Base-by-base conservation (phyloP, 2,113 vertebrate genomes). In the Centropus unirufus region DNA sequence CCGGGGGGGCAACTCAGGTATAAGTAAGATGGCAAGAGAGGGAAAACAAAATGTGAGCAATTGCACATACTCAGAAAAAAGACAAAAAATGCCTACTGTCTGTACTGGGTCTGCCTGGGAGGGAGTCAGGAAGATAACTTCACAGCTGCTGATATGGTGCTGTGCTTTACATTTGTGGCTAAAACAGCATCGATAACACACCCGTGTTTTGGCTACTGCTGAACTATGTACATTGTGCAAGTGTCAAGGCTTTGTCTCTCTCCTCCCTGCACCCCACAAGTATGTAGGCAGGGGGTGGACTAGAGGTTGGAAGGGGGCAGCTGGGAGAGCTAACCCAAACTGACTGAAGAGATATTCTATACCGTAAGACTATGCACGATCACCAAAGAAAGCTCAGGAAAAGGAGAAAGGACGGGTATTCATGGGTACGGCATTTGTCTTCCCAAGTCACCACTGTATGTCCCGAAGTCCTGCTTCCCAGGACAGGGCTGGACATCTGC, bases 291-390 rank as follows among this genome's bases (percentile, higher is more conserved):
- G 27, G 24, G 22, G 32, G 13, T 77, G 13, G 18, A 30, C 29
- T 39, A n/a, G 32, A 39, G 5, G 2, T 51, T 62, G 49, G 54
- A 57, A 69, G 23, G 17, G 26, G 27, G 39, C 77, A 55, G 29
- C 18, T 0, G 1, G 39, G n/a, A 14, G 62, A 83, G 63, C 59
- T 49, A 64, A 54, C 22, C 62, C 9, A 11, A 75, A 42, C 29
- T 52, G 32, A 24, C 39, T 36, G 54, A 39, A 75, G 54, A 44
- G 32, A 22, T 27, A 39, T 81, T 70, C 26, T 42, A 34, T 46
- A 55, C 39, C 3, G 0, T 82, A 24, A n/a, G 59, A 27, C 34
- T 70, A 54, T 10, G 14, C n/a, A 0, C 66, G 11, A 8, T 76
- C 72, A 64, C 49, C 52, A 57, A 40, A 26, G 61, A 72, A 63